These are phyloP conservation scores for Dicycla oo DNA, from an alignment of 2,888 invertebrate species.

Conservation along the genomic window DNA sequence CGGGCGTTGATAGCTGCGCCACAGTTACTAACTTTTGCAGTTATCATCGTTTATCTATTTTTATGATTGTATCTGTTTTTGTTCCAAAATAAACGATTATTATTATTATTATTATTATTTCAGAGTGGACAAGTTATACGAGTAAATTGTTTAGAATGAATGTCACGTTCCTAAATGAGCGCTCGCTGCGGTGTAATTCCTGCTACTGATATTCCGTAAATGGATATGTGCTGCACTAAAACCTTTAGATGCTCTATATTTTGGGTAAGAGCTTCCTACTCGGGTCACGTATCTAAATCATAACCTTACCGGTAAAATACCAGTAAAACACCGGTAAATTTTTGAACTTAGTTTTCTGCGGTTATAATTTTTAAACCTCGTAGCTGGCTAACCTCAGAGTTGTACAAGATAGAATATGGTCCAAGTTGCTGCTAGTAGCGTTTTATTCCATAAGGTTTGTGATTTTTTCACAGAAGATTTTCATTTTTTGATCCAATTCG, in stretches of 20 bases:
- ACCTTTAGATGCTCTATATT: conserved; percentile 42
- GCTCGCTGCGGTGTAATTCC: conserved; percentile 46
- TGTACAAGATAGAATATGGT: background rate
- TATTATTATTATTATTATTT: no score
- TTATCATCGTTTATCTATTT: no score
- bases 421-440: background rate
- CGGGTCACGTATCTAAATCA: conserved; percentile 66
- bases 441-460: background rate
- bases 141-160: conserved; percentile 7
- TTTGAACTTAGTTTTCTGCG: conserved; percentile 30
- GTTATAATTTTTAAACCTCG: conserved; percentile 1
- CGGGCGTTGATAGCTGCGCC: no score
- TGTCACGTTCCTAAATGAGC: conserved; percentile 27
- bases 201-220: conserved; percentile 37
- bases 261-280: conserved; percentile 38
- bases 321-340: conserved; percentile 33
- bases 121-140: no score
- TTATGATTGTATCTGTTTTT: no score
- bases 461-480: background rate
- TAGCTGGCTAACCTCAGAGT: conserved; percentile 2
- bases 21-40: no score
- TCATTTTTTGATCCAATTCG: background rate
- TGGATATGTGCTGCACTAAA: conserved; percentile 56
- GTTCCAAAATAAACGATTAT: no score
- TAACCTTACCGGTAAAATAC: conserved; percentile 54